Percentiles rank a stretch among this genome's conserved stretches.
These are phyloP conservation scores for Psix sp. DNA, from an alignment of 1,140 invertebrate species.

Conservation along the genomic window DNA sequence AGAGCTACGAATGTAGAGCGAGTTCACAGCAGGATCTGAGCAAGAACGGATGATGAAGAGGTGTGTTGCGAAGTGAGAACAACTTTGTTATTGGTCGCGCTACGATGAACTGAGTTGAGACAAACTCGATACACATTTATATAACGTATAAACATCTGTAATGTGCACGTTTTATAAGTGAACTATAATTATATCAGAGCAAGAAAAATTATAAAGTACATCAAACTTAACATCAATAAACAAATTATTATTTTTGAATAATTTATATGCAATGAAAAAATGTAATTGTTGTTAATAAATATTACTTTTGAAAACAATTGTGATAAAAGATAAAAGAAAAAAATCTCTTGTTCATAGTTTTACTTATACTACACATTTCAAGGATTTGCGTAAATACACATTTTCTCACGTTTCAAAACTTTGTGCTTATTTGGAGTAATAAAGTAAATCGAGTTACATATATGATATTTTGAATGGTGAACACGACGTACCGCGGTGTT, in stretches of 20 bases:
- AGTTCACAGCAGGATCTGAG: constrained; percentile 33
- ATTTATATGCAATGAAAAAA: too few species aligned
- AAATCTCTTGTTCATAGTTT: too few species aligned
- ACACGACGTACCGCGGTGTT: constrained; percentile 37
- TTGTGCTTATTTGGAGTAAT: constrained; percentile 25
- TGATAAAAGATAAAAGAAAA: too few species aligned
- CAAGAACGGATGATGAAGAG: constrained; percentile 58
- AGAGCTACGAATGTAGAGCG: constrained; percentile 53
- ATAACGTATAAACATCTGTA: constrained; percentile 52
- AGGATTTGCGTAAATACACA: constrained; percentile 35
- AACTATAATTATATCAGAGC: constrained; percentile 9
- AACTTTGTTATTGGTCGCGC: constrained; percentile 65
- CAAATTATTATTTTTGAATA: too few species aligned
- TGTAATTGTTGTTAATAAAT: too few species aligned
- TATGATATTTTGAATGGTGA: constrained; percentile 52
- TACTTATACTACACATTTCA: too few species aligned
- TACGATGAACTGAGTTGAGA: constrained; percentile 39
- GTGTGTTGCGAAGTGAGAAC: constrained; percentile 62
- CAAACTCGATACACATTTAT: constrained; percentile 54
- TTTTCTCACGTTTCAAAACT: constrained; percentile 28
- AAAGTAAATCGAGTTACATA: constrained; percentile 8
- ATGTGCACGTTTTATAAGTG: constrained; percentile 25
- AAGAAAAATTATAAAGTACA: too few species aligned
- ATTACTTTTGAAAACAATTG: too few species aligned
- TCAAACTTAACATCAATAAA: too few species aligned